These are phyloP conservation scores for Polypedilum pembai DNA, from an alignment of 1,140 invertebrate genomes.

Conservation along the genomic window DNA sequence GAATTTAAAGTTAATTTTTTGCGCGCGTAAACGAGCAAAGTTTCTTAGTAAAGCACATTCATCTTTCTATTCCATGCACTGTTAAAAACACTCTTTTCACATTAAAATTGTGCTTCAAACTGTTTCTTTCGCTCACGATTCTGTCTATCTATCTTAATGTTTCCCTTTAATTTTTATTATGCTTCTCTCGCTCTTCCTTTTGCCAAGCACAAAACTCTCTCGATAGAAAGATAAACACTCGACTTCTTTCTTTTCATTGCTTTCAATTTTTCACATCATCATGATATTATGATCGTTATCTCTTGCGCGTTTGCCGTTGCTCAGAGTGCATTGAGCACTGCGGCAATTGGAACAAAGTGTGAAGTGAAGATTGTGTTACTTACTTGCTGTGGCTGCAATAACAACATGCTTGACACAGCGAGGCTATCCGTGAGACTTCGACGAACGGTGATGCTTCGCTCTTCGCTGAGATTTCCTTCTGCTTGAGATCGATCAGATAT, in stretches of 20 bases:
- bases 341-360: not conserved
- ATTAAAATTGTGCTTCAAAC: too few relatives aligned
- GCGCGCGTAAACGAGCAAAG: too few relatives aligned
- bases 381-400: slow-evolving; percentile 42
- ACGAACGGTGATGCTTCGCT: not conserved
- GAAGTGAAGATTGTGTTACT: slow-evolving; percentile 32
- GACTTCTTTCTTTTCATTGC: not conserved
- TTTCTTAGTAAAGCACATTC: too few relatives aligned
- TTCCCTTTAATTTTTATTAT: slow-evolving; percentile 3
- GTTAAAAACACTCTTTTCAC: too few relatives aligned
- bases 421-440: slow-evolving; percentile 32
- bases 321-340: not conserved
- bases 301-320: not conserved
- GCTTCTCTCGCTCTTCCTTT: not conserved
- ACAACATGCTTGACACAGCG: slow-evolving; percentile 44
- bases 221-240: not conserved
- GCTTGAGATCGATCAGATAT: slow-evolving; percentile 22
- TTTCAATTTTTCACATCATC: slow-evolving; percentile 7
- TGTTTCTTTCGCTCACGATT: not conserved
- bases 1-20: too few relatives aligned
- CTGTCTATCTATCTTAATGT: not conserved
- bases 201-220: too few relatives aligned
- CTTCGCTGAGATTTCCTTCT: slow-evolving; percentile 10
- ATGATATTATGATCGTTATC: slow-evolving; percentile 1
- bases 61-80: too few relatives aligned